Base-by-base conservation (phyloP, 2,113 vertebrate species). In the Picathartes gymnocephalus region DNA sequence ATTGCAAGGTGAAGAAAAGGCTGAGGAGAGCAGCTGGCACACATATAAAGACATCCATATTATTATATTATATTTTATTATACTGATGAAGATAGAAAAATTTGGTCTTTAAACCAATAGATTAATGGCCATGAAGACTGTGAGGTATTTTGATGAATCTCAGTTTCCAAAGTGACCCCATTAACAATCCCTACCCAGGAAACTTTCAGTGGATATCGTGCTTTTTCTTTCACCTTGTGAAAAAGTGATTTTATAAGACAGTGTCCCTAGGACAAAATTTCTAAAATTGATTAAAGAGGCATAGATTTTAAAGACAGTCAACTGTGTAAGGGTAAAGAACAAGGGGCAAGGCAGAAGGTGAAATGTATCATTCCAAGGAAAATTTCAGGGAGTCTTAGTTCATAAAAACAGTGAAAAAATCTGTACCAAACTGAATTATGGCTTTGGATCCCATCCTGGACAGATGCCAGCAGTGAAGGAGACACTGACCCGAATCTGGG, bases 291-390 rank as follows among this genome's bases (percentile, higher is more conserved):
- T 92, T 89, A 87, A 82, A 92, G 62, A 77, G 35, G 31, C 61
- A 62, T 4, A 56, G 81, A 85, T 92, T 95, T 94, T 89, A 92
- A 91, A 91, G 54, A 73, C 77, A 93, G 80, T 61, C 80, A 95
- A 16, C 37, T 66, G 74, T 91, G 81, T 40, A 65, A 93, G 57
- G 70, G 77, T 64, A 93, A 86, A 92, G 57, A 69, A 91, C 61
- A 93, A 93, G 35, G 78, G 61, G 37, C 40, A 81, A 79, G 70
- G 79, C 35, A 87, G 54, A 87, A 96, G 57, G 68, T 92, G 81
- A 92, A 85, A 85, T 77, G 57, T 91, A 64, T 73, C 51, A 88
- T 84, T 89, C 31, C 64, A 71, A 58, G 72, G 56, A 92, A 96
- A 94, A 86, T 81, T 92, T 90, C 76, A 79, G 69, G 15, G 42